Conservation (phyloP, 2,113 vertebrate species). For the Oncorhynchus clarkii region DNA sequence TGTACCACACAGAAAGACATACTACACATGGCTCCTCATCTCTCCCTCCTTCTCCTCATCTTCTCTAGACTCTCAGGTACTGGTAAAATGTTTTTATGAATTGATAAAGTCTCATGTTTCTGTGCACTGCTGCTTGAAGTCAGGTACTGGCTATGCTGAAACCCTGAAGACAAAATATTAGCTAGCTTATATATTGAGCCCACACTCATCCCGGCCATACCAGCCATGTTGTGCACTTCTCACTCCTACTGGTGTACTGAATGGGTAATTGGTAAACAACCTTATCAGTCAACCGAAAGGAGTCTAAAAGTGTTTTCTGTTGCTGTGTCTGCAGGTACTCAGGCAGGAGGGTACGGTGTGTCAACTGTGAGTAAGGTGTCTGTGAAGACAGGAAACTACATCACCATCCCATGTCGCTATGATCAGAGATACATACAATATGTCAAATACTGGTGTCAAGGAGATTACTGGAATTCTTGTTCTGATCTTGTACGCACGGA, state of each 20-base stretch:
- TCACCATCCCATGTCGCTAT: conserved; percentile 13
- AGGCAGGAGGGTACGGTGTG: too few relatives aligned
- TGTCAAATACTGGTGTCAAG: conserved; percentile 12
- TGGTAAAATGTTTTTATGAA: not conserved
- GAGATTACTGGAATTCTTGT: not conserved
- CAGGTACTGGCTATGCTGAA: too few relatives aligned
- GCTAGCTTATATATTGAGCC: too few relatives aligned
- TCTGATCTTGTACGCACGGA: not conserved
- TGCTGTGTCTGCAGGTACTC: not conserved
- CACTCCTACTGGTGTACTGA: too few relatives aligned
- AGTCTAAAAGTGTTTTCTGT: not conserved
- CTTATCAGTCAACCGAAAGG: too few relatives aligned
- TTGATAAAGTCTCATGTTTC: not conserved
- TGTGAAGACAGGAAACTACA: conserved; percentile 1
- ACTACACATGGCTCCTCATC: not conserved
- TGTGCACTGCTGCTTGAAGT: too few relatives aligned
- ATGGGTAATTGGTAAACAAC: too few relatives aligned
- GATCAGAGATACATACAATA: not conserved
- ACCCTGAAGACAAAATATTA: too few relatives aligned
- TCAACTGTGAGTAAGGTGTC: not conserved
- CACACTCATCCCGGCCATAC: too few relatives aligned
- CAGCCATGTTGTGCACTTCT: too few relatives aligned
- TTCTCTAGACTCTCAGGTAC: not conserved
- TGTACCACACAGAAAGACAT: not conserved
- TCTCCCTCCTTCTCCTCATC: not conserved